Evolutionary conservation across 2,113 vertebrate species (phyloP), one percentile per base, ranked within the genome.

Genomic region (Stegostoma tigrinum): DNA sequence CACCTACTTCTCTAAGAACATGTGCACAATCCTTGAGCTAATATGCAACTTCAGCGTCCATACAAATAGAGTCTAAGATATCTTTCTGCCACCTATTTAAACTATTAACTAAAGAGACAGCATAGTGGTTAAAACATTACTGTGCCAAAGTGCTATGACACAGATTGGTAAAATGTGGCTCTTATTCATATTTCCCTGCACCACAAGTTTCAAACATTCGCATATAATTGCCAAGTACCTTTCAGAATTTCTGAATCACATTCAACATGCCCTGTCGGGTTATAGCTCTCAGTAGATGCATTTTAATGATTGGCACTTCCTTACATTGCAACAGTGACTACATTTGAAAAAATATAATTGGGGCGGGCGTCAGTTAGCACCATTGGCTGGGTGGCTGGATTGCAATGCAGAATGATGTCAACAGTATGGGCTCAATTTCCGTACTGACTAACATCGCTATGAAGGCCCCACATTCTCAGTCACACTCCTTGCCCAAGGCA

Each of bases 61-160:
- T 48, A 30, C 66, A 94, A 42, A 68, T 94, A 94, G 8, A 42
- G 42, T n/a, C n/a, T 45, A 45, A 93, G 38, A 68, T 68, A 15
- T 91, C 64, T 61, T 30, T 48, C 93, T 94, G 66, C 23, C 38
- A 68, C 38, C 64, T 91, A 83, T n/a, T 89, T 89, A 89, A 89
- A 55, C 52, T 89, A 70, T 94, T 45, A 27, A 70, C 67, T 94
- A 68, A 94, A 42, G 93, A 94, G 42, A 24, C 38, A 70, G 93
- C 93, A 72, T 23, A 7, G 67, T 0, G 19, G 23, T 94, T 68
- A 94, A 70, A 45, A 48, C 23, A 94, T 45, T 70, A 48, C 66
- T 48, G 0, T 94, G 42, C 66, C 38, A 45, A 45, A 68, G 23
- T 4, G 38, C 21, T 17, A 5, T 27, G 38, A 45, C 21, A 45